Evolutionary conservation across 37 sponge, comb jelly and placozoan genomes (phyloP).

Genomic region (Corticium candelabrum): DNA sequence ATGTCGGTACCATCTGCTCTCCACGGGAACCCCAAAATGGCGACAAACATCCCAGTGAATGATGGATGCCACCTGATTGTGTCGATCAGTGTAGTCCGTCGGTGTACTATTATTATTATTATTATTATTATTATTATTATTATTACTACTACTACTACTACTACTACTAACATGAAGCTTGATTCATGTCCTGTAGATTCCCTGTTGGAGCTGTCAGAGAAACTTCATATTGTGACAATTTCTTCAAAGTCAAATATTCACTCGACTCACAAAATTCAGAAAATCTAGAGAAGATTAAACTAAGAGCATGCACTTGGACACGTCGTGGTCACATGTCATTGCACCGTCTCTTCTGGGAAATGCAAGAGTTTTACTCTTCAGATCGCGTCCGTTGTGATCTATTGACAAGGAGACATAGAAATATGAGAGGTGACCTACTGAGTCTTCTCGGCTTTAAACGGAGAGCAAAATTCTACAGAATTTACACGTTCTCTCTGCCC

Average conservation of each 20-base stretch:
- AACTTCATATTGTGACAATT: neutral
- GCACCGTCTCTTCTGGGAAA: neutral
- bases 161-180: no score
- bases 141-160: no score
- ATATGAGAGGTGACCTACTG: neutral
- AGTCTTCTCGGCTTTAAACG: neutral
- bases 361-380: neutral
- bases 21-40: no score
- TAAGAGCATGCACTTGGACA: no score
- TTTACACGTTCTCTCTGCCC: no score
- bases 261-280: neutral
- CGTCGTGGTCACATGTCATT: neutral
- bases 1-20: no score
- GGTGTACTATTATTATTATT: no score
- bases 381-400: neutral
- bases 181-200: neutral
- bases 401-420: neutral
- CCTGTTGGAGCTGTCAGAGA: neutral
- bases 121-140: no score
- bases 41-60: no score
- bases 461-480: neutral
- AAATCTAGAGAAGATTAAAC: no score
- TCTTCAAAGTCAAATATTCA: neutral
- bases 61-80: no score
- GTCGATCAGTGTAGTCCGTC: no score